Evolutionary conservation across 2,888 invertebrate genomes (phyloP), one percentile per base, ranked within the genome.

Genomic region (Heliconius charithonia): DNA sequence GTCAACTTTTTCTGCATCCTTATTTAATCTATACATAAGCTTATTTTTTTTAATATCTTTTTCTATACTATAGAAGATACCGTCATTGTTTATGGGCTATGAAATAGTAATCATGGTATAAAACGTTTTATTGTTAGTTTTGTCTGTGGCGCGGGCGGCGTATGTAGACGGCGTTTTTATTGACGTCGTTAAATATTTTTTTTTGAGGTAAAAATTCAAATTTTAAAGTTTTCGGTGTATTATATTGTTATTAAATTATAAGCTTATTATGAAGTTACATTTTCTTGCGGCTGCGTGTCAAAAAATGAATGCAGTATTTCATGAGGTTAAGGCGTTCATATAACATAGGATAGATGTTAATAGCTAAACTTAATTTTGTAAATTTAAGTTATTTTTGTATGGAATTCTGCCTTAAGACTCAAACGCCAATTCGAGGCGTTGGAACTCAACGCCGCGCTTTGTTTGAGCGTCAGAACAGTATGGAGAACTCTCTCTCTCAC

Each of bases 1-100:
- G 93, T 87, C 80, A 59, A 59, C 92, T 94, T 94, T 94, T 94
- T 94, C 93, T 90, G 92, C 93, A 94, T 94, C 94, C 94, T 91
- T 92, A 92, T 90, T 92, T 87, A 92, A 94, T 93, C 91, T 92
- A 89, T 87, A 90, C 91, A 92, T 91, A 90, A 89, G 93, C 89
- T 87, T 88, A 88, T 88, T 85, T 84, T 32, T 37, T 83, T 85
- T 87, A 86, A 84, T 86, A 86, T 86, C 83, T 84, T 84, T 89
- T 86, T 86, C 89, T 87, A 89, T 89, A 37, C 71, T 88, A 87
- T 87, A 87, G 87, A 87, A 86, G 85, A 83, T 80, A 85, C 87
- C 88, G 88, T 83, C 81, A 82, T 84, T 85, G 84, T 86, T 85
- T 83, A 84, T 81, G 81, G 81, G 79, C 82, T 81, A 83, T 83